A percentile compares a stretch with the other conserved stretches of the same genome.
Evolutionary conservation across 2,797 vertebrate genomes (phyloP).

Genomic region (Gymnodraco acuticeps): DNA sequence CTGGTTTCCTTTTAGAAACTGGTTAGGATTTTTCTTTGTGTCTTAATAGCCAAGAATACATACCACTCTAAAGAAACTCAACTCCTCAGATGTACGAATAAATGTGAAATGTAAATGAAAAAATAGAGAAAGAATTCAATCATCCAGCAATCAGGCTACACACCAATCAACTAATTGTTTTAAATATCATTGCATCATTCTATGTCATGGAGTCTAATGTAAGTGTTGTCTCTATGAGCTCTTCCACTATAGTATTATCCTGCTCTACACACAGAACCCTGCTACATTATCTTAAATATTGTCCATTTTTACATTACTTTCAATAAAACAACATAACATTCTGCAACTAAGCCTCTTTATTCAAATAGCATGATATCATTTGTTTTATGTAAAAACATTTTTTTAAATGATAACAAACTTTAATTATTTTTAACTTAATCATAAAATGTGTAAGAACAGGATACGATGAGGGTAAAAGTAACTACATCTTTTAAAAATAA

Average conservation of each 20-base stretch:
- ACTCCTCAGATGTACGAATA: background rate
- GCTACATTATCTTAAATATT: background rate
- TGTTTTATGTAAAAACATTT: background rate
- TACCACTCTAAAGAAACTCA: background rate
- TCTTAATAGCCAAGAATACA: background rate
- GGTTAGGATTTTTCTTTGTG: background rate
- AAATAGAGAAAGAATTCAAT: background rate
- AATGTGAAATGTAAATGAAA: background rate
- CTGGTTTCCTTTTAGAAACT: slow-evolving; percentile 25
- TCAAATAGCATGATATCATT: background rate
- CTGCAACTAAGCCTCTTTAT: background rate
- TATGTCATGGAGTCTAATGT: background rate
- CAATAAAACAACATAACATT: background rate
- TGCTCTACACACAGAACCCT: background rate
- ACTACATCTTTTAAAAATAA: too few species aligned
- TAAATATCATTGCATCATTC: background rate
- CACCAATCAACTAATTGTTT: background rate
- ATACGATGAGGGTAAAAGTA: background rate
- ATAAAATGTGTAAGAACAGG: background rate
- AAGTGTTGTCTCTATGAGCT: background rate
- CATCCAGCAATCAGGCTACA: background rate
- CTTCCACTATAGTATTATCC: background rate
- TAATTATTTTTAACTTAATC: background rate
- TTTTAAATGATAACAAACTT: background rate
- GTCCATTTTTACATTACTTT: background rate